A percentile compares a stretch with the other conserved stretches of the same genome.
phyloP scores from a whole-genome alignment of 2,888 invertebrate genomes.

The Hydriomena furcata region DNA sequence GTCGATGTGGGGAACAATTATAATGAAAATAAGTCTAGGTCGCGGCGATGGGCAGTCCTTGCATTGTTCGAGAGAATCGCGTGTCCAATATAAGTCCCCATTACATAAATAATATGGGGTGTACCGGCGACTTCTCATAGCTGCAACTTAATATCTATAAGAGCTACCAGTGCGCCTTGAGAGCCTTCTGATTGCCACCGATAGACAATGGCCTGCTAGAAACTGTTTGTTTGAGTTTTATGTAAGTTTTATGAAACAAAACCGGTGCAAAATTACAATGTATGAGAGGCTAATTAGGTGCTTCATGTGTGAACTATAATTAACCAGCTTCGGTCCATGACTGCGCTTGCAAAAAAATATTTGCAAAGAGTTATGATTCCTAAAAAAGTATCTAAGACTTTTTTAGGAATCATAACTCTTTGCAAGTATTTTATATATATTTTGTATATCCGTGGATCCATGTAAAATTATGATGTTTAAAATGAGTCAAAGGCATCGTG shows the following conservation, averaged over 20 bases:
- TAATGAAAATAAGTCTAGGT: slow-evolving; percentile 78
- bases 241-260: slow-evolving; percentile 39
- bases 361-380: no score
- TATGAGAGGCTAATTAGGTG: slow-evolving; percentile 10
- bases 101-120: slow-evolving; percentile 79
- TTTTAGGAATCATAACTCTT: no score
- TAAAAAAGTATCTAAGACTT: no score
- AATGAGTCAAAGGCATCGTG: no score
- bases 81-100: slow-evolving; percentile 78
- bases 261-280: slow-evolving; percentile 27
- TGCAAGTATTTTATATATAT: no score
- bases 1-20: slow-evolving; percentile 74
- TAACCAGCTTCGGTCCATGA: slow-evolving; percentile 23
- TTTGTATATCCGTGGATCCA: no score
- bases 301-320: slow-evolving; percentile 56
- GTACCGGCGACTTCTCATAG: slow-evolving; percentile 54
- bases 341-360: not conserved
- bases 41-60: slow-evolving; percentile 68
- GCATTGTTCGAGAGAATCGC: slow-evolving; percentile 78
- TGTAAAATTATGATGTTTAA: no score
- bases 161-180: slow-evolving; percentile 54
- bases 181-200: slow-evolving; percentile 47
- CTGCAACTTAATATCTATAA: slow-evolving; percentile 63
- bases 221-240: slow-evolving; percentile 40
- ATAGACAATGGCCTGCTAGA: slow-evolving; percentile 49